Conservation (phyloP, 2,113 vertebrate genomes). For the Egretta garzetta region DNA sequence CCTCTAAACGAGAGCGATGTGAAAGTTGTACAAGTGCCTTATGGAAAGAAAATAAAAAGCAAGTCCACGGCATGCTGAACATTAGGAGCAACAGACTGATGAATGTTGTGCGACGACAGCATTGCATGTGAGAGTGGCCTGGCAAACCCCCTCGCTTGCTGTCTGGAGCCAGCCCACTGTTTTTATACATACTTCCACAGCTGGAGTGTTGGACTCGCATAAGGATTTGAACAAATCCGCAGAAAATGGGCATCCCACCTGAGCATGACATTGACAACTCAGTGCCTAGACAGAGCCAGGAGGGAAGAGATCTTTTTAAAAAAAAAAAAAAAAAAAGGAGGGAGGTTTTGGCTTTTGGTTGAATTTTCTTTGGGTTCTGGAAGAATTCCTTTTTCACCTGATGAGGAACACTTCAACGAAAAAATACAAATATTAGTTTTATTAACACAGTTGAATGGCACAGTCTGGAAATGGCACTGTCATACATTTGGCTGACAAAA, state of each 20-base stretch:
- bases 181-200: constrained; percentile 36
- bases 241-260: constrained; percentile 17
- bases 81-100: neutral
- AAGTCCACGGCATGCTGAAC: neutral
- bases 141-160: neutral
- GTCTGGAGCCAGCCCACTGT: neutral
- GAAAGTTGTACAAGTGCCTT: neutral
- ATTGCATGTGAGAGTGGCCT: neutral
- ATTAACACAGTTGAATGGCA: constrained; percentile 43
- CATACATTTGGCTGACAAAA: constrained; percentile 61
- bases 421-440: constrained; percentile 62
- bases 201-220: neutral
- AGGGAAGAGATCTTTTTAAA: neutral
- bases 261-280: neutral
- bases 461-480: constrained; percentile 26
- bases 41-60: constrained; percentile 25
- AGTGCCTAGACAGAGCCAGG: neutral
- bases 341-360: neutral
- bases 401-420: constrained; percentile 42
- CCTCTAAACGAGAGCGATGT: neutral
- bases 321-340: neutral
- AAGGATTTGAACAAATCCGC: neutral
- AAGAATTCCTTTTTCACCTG: constrained; percentile 63
- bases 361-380: constrained; percentile 35
- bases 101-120: neutral